phyloP scores from a whole-genome alignment of 92 coral and sea anemone species.

The Epizoanthus stellaris region DNA sequence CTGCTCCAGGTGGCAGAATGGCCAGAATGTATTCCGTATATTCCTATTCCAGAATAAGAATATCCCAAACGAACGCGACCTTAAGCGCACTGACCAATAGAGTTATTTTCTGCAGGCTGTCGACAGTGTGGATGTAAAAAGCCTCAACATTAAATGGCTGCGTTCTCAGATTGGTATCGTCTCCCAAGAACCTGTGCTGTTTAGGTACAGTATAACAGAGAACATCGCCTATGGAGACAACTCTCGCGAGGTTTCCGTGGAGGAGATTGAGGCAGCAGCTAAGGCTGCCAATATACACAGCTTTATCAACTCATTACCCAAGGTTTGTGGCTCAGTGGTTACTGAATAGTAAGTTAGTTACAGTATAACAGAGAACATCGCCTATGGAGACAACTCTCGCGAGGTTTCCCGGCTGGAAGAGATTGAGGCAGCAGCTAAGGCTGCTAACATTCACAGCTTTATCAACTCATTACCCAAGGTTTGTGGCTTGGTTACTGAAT shows the following conservation, averaged over 20 bases:
- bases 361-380: conserved; percentile 92
- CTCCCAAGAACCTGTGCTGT: conserved; percentile 94
- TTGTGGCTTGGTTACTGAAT: conserved; percentile 1
- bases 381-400: conserved; percentile 91
- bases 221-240: conserved; percentile 97
- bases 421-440: conserved; percentile 89
- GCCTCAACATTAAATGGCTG: conserved; percentile 90
- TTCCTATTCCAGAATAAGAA: too few relatives aligned
- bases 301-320: conserved; percentile 80
- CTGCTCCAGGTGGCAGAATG: too few relatives aligned
- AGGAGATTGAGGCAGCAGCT: conserved; percentile 92
- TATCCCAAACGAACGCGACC: too few relatives aligned
- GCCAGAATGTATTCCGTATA: too few relatives aligned
- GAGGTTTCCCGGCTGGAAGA: conserved; percentile 66
- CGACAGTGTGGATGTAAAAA: conserved; percentile 70
- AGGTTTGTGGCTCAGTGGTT: conserved; percentile 60
- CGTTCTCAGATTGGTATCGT: conserved; percentile 90
- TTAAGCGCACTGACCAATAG: too few relatives aligned
- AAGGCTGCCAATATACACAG: conserved; percentile 90
- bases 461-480: conserved; percentile 87
- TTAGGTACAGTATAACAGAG: conserved; percentile 87
- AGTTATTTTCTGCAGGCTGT: conserved; percentile 60
- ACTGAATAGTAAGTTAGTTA: conserved; percentile 50
- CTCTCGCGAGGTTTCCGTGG: conserved; percentile 70
- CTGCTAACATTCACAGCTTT: conserved; percentile 92